Conservation (phyloP, 1,140 invertebrate species). For the Camponotus floridanus region DNA sequence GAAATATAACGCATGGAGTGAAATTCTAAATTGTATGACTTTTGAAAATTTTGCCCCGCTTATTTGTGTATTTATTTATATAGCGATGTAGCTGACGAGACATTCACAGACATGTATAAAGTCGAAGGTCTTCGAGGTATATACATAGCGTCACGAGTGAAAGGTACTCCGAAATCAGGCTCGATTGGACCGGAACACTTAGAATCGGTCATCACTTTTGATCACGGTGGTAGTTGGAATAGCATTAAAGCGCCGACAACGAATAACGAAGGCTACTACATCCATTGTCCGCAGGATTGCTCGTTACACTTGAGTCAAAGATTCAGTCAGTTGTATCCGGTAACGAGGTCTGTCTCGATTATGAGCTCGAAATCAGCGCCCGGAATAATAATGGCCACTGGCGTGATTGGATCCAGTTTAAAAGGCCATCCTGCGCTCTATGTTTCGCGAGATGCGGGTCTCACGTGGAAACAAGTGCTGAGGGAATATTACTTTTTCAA, state of each 20-base stretch:
- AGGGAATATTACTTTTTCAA: constrained; percentile 95
- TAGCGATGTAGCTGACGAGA: constrained; percentile 92
- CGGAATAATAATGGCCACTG: constrained; percentile 95
- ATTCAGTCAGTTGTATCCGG: constrained; percentile 93
- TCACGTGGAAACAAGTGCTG: constrained; percentile 93
- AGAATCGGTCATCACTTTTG: constrained; percentile 94
- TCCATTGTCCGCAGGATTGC: constrained; percentile 90
- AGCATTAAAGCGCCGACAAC: constrained; percentile 89
- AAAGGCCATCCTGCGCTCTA: constrained; percentile 94
- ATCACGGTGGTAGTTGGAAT: constrained; percentile 94
- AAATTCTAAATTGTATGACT: background rate
- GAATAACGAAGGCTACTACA: constrained; percentile 89
- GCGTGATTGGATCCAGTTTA: constrained; percentile 91
- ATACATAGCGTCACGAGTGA: constrained; percentile 95
- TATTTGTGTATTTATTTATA: constrained; percentile 66
- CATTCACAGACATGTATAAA: constrained; percentile 96
- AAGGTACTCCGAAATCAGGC: constrained; percentile 84
- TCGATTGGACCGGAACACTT: constrained; percentile 91
- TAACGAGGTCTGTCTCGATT: constrained; percentile 92
- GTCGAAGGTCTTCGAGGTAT: constrained; percentile 95
- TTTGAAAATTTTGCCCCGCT: constrained; percentile 32
- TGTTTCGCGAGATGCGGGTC: constrained; percentile 93
- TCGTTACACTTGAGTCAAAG: constrained; percentile 95
- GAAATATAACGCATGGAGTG: background rate
- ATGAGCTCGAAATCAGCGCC: constrained; percentile 95